A percentile compares a stretch with the other conserved stretches of the same genome.
Evolutionary conservation across 2,888 invertebrate genomes (phyloP).

Genomic region (Tricholauxania praeusta): DNA sequence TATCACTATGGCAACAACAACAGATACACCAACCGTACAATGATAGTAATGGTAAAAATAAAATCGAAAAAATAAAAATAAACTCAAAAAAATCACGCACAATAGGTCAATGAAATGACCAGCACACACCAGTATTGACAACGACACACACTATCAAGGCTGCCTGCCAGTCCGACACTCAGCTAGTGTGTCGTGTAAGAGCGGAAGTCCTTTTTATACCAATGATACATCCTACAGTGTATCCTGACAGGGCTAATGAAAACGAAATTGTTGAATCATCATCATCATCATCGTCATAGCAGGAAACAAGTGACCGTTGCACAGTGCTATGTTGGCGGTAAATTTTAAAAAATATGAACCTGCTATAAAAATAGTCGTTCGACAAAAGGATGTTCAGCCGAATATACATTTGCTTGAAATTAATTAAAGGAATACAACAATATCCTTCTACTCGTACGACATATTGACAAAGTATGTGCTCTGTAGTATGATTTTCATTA

Average conservation of each 20-base stretch:
- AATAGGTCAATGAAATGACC: constrained; percentile 19
- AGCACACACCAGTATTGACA: constrained; percentile 1
- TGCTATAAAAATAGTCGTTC: no score
- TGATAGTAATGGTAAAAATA: constrained; percentile 16
- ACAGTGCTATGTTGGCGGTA: no score
- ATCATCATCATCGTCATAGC: constrained; percentile 7
- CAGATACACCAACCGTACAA: constrained; percentile 1
- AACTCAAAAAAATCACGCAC: constrained; percentile 2
- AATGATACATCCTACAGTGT: constrained; percentile 6
- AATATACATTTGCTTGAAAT: no score
- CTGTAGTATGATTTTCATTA: no score
- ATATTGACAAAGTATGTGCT: no score
- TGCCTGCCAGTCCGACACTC: neutral
- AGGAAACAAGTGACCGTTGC: neutral
- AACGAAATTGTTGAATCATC: constrained; percentile 19
- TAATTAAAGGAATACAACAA: no score
- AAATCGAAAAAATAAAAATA: neutral
- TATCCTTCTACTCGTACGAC: no score
- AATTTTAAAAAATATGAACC: no score
- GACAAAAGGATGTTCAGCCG: no score
- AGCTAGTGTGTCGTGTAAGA: neutral
- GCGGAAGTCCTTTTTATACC: constrained; percentile 11
- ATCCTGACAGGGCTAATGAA: constrained; percentile 22
- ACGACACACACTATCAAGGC: neutral
- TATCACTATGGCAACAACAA: constrained; percentile 4